Percentiles rank a stretch among this genome's conserved stretches.
Conservation (phyloP, 2,113 vertebrate genomes). For the Rhea pennata region DNA sequence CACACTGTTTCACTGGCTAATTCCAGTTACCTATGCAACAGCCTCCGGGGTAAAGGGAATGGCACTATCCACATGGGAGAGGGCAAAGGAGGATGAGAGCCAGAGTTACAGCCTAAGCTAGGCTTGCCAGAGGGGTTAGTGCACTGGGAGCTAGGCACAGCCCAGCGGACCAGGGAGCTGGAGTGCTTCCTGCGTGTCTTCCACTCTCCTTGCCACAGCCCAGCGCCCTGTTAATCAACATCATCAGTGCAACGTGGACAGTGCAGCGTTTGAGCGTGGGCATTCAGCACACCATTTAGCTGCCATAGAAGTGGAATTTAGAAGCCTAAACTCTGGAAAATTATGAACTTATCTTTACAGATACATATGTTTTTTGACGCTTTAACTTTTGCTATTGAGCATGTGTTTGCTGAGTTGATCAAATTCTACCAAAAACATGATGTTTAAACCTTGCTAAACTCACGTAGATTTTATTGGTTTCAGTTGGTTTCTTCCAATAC, state of each 20-base stretch:
- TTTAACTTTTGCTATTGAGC: background rate
- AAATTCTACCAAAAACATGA: background rate
- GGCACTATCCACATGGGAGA: background rate
- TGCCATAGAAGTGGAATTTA: background rate
- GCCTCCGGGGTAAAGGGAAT: background rate
- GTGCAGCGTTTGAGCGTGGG: background rate
- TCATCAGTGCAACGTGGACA: background rate
- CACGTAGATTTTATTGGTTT: background rate
- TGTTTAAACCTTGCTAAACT: background rate
- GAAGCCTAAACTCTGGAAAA: background rate
- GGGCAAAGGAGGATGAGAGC: background rate
- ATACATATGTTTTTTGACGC: background rate
- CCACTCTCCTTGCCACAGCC: rapidly evolving
- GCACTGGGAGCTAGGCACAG: too few relatives aligned
- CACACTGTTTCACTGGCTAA: background rate
- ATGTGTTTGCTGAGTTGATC: background rate
- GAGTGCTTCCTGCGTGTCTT: background rate
- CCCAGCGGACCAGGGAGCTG: background rate
- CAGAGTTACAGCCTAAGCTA: background rate
- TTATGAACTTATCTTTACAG: background rate
- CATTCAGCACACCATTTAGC: background rate
- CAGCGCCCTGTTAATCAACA: background rate
- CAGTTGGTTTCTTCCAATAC: background rate
- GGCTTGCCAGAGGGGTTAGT: too few relatives aligned
- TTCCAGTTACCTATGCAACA: background rate